Evolutionary conservation across 1,140 invertebrate genomes (phyloP).

Genomic region (Bombus vancouverensis): DNA sequence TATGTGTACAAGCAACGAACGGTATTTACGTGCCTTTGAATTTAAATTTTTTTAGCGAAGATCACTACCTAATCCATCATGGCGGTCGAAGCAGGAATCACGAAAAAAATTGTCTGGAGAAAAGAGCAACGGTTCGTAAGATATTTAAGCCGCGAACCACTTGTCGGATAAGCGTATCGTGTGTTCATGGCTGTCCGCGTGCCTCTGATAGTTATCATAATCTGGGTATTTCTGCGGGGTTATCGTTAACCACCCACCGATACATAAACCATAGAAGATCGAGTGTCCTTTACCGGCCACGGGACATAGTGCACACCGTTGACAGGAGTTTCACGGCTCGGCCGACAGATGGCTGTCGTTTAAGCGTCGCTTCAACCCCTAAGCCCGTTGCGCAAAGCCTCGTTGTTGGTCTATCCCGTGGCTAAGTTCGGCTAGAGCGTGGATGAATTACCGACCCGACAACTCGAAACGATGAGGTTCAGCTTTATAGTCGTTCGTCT

Average conservation of each 20-base stretch:
- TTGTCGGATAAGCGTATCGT: conserved; percentile 24
- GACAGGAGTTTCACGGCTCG: conserved; percentile 74
- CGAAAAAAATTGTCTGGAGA: background rate
- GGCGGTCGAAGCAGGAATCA: background rate
- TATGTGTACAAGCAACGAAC: too few relatives aligned
- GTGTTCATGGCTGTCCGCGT: background rate
- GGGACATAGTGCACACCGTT: conserved; percentile 54
- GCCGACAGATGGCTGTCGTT: conserved; percentile 80
- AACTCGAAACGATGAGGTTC: conserved; percentile 59
- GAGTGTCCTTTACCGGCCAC: conserved; percentile 75
- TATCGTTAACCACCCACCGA: conserved; percentile 79
- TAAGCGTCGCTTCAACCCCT: conserved; percentile 79
- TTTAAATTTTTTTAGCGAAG: background rate
- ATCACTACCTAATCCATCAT: conserved; percentile 1
- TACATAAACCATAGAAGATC: conserved; percentile 63
- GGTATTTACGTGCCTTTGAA: background rate
- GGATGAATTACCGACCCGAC: conserved; percentile 80
- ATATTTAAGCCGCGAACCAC: conserved; percentile 2
- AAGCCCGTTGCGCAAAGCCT: conserved; percentile 62
- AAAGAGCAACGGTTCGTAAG: background rate
- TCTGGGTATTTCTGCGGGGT: conserved; percentile 41
- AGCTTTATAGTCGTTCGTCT: conserved; percentile 61
- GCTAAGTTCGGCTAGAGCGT: conserved; percentile 61
- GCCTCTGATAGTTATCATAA: conserved; percentile 60
- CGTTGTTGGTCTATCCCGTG: conserved; percentile 62